These are phyloP conservation scores for Microcebus lehilahytsara DNA, from an alignment of 2,113 vertebrate genomes.

Conservation along the genomic window DNA sequence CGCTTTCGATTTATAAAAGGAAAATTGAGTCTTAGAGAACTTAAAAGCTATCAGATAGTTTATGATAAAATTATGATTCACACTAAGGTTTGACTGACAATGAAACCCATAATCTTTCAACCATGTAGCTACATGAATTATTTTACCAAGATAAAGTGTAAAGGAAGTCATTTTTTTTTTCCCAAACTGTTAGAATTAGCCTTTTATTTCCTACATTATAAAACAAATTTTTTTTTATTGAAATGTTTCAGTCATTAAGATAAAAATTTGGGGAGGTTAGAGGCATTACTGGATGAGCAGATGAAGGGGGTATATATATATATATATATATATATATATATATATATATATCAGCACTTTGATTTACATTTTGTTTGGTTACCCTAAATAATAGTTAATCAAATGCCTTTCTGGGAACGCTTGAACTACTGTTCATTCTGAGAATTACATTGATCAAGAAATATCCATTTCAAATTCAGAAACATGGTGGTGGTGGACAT, in stretches of 20 bases:
- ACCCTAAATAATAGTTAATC: neutral
- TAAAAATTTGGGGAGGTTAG: neutral
- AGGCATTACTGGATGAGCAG: neutral
- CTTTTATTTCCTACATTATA: neutral
- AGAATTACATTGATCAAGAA: neutral
- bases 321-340: no score
- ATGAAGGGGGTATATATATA: neutral
- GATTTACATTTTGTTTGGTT: neutral
- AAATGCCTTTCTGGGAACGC: neutral
- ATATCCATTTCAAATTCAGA: conserved; percentile 36
- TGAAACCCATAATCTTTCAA: neutral
- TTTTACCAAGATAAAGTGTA: neutral
- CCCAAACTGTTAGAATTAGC: neutral
- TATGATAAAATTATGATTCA: neutral
- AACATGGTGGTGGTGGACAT: neutral
- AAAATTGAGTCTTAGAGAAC: neutral
- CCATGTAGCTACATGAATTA: neutral
- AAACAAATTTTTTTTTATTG: neutral
- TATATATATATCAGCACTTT: neutral
- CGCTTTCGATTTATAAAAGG: neutral
- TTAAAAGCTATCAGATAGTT: neutral
- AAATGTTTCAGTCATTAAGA: neutral
- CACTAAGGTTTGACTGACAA: neutral
- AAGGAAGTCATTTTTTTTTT: neutral
- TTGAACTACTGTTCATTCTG: neutral